Evolutionary conservation across 2,113 vertebrate species (phyloP), one percentile per base, ranked within the genome.

Genomic region (Lagopus muta): DNA sequence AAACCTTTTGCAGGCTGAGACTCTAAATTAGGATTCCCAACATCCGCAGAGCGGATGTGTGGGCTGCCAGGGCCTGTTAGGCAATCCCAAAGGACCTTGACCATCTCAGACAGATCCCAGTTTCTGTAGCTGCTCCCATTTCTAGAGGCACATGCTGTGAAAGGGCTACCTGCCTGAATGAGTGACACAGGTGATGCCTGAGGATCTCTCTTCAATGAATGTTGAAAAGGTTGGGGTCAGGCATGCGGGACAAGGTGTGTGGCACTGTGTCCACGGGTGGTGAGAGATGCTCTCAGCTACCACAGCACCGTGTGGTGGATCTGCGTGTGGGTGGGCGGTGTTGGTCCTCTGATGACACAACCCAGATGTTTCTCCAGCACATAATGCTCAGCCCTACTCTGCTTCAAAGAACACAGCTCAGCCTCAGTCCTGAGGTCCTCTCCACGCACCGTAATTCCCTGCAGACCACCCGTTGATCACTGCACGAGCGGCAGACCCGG

Each of bases 111-210:
- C 6, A 32, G 48, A 45, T 60, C 22, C 7, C 19, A 20, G 10
- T 34, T 80, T 73, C 14, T 4, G 58, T 55, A 43, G 11, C 18
- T n/a, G 30, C 20, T 7, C 47, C 54, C 0, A 32, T 32, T 12
- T 30, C 1, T 22, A 3, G 2, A 17, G 57, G 57, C 9, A 28
- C 7, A 0, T 1, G 42, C 1, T 14, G 18, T 24, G n/a, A 27
- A 57, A 21, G 15, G 57, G 52, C 19, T 77, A 17, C 17, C 15
- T 54, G 52, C 52, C 30, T 45, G 40, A 36, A 45, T 67, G 21
- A 34, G 16, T 3, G 19, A 40, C 42, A n/a, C 14, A 7, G 47
- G 14, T 7, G 4, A 43, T 34, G 34, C 5, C 32, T 88, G 38
- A 9, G 32, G 19, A 20, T 61, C 70, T 77, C 32, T 87, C 27